Evolutionary conservation across 1,140 invertebrate species (phyloP), one percentile per base, ranked within the genome.

Genomic region (Macrocentrus cingulum): DNA sequence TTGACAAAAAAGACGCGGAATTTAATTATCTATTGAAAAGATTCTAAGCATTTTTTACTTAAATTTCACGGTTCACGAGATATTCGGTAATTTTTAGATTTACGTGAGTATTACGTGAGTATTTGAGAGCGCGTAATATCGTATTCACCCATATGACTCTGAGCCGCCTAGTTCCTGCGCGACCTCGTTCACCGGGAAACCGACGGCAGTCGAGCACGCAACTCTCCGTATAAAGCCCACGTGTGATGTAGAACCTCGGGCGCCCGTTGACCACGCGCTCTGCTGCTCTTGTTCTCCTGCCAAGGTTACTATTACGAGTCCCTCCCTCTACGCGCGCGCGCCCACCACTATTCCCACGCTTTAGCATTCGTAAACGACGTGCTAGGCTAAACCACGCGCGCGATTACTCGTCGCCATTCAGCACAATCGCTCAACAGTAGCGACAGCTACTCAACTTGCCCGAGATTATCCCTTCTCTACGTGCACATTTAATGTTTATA

Each of bases 281-380:
- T 58, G 37, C 56, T 48, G 37, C 56, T 48, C 45, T 48, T 46
- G 48, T 58, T 58, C 48, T 49, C 39, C 41, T 49, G 63, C 69
- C 75, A 76, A 77, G 73, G 75, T 70, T 76, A 77, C 74, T 76
- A 74, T 75, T 75, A 77, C 70, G 72, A 68, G 37, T 49, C 46
- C 45, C 37, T 48, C 56, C 57, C 57, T 56, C 46, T 46, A 69
- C 64, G 62, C 55, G 68, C 68, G 63, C 67, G 65, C 64, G 68
- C 65, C 71, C 69, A 70, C 68, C 69, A 34, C 49, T 68, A 71
- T 69, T 67, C 68, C 61, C 61, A 65, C 68, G 69, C 68, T 74
- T 70, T 72, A 67, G 70, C 70, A 75, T 66, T 67, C 72, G 62
- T 66, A 66, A 69, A 70, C 69, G 66, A 71, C 69, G 64, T 59